These are phyloP conservation scores for Cyaniris semiargus DNA, from an alignment of 2,888 invertebrate genomes.

Conservation along the genomic window DNA sequence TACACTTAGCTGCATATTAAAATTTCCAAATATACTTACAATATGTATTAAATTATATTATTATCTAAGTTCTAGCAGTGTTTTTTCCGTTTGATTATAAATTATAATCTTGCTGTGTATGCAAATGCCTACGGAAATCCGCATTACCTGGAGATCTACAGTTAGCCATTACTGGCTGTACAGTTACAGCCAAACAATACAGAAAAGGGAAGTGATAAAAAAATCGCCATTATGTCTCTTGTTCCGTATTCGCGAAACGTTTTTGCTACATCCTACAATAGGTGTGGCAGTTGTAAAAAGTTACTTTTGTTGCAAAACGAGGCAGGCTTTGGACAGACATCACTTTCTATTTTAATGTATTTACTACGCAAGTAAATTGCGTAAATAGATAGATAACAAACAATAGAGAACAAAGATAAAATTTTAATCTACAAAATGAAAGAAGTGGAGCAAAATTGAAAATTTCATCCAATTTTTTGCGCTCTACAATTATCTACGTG, in stretches of 20 bases:
- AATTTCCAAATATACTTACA: too few species aligned
- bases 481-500: too few species aligned
- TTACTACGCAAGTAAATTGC: background rate
- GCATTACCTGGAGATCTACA: slow-evolving; percentile 1
- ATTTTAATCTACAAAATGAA: background rate
- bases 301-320: background rate
- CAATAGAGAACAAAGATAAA: too few species aligned
- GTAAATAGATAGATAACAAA: too few species aligned
- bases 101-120: background rate
- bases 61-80: background rate
- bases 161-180: background rate
- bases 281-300: background rate
- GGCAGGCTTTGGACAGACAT: background rate
- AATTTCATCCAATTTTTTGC: background rate
- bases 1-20: too few species aligned
- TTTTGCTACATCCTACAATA: background rate
- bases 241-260: slow-evolving; percentile 10
- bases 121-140: slow-evolving; percentile 3
- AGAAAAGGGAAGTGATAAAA: slow-evolving; percentile 13
- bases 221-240: background rate
- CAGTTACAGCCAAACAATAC: slow-evolving; percentile 5
- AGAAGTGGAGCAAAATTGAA: background rate
- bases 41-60: too few species aligned
- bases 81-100: background rate
- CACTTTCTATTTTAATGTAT: background rate